Conservation (phyloP, 2,113 vertebrate genomes). For the Phyllostomus discolor region DNA sequence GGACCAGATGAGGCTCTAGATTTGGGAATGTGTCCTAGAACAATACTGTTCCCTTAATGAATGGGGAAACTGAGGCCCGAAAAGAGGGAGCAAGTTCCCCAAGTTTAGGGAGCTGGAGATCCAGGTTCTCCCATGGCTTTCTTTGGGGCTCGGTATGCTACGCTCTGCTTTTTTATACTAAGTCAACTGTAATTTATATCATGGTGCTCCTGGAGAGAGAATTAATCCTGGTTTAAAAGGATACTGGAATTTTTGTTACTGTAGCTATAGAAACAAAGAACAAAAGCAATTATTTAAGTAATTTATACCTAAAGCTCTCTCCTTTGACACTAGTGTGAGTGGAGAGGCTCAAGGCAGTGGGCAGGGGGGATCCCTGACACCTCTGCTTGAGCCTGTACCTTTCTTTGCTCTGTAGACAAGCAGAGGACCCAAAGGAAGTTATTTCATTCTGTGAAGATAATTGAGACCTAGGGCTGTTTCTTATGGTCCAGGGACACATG, state of each 20-base stretch:
- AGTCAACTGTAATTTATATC: not conserved
- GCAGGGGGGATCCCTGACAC: not conserved
- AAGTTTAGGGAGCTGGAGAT: not conserved
- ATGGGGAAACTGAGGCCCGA: not conserved
- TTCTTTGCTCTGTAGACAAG: not conserved
- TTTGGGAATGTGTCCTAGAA: not conserved
- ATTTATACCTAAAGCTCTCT: not conserved
- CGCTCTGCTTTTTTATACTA: not conserved
- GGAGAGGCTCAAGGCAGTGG: not conserved
- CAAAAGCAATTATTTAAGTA: not conserved
- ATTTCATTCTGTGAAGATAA: not conserved
- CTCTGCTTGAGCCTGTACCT: not conserved
- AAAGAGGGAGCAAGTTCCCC: not conserved
- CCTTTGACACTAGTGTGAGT: not conserved
- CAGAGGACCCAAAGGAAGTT: not conserved
- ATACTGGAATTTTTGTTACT: not conserved
- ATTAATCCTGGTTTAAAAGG: not conserved
- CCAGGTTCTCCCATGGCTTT: not conserved
- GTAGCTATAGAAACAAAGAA: not conserved
- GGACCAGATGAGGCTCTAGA: not conserved
- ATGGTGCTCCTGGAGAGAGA: not conserved
- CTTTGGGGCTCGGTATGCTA: not conserved
- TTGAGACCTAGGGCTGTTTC: not conserved
- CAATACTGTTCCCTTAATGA: not conserved
- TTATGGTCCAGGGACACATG: not conserved